Conservation (phyloP, 2,113 vertebrate genomes). For the Hydropotes inermis region DNA sequence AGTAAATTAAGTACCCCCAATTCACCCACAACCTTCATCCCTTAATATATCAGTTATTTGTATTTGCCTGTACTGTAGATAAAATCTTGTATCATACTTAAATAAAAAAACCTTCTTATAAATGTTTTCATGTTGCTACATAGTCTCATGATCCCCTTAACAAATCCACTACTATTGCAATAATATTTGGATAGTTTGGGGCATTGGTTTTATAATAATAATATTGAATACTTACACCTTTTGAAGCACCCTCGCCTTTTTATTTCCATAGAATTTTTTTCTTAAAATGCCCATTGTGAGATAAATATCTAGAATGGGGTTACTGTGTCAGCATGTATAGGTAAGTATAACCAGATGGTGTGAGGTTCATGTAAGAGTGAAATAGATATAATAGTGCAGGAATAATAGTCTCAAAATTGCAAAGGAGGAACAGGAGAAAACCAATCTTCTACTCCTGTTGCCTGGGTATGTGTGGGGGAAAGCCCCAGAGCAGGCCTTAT, state of each 20-base stretch:
- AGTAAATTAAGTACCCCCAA: not conserved
- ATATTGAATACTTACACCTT: not conserved
- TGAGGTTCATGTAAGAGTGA: not conserved
- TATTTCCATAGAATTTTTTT: not conserved
- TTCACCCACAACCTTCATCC: not conserved
- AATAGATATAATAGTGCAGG: not conserved
- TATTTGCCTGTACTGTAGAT: not conserved
- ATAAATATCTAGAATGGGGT: not conserved
- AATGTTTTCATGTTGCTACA: not conserved
- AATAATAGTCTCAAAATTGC: not conserved
- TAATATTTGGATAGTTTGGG: not conserved
- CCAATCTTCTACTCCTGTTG: not conserved
- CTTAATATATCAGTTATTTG: not conserved
- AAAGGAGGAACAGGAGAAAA: not conserved
- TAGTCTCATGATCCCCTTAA: not conserved
- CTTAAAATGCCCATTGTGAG: not conserved
- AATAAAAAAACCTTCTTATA: not conserved
- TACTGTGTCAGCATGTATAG: not conserved
- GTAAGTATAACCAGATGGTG: not conserved
- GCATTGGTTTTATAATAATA: not conserved
- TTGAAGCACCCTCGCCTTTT: not conserved
- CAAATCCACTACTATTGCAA: not conserved
- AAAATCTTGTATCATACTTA: not conserved
- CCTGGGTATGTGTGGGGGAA: not conserved
- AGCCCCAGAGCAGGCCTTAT: not conserved